These are phyloP conservation scores for Microctenopoma stevenorrisi DNA, from an alignment of 2,797 vertebrate genomes.

Conservation along the genomic window DNA sequence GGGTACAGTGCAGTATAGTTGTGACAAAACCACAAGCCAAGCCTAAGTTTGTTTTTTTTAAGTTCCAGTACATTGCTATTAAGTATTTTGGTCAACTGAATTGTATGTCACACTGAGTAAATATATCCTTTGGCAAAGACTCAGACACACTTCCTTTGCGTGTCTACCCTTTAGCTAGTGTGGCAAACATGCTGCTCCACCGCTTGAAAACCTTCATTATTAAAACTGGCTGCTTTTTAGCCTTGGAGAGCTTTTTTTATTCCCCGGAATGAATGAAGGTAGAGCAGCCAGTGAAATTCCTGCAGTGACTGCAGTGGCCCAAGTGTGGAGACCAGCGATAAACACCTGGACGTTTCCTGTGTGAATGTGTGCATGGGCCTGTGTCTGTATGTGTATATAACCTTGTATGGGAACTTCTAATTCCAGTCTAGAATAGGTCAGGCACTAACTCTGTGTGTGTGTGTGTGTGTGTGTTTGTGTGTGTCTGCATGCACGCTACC, in stretches of 20 bases:
- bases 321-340: constrained; percentile 69
- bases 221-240: constrained; percentile 49
- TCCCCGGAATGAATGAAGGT: constrained; percentile 51
- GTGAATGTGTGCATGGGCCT: constrained; percentile 8
- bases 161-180: constrained; percentile 33
- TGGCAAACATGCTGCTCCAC: constrained; percentile 65
- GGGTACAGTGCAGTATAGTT: too few species aligned
- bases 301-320: constrained; percentile 30
- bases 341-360: constrained; percentile 43
- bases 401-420: constrained; percentile 40
- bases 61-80: not conserved
- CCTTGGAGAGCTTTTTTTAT: constrained; percentile 35
- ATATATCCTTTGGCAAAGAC: constrained; percentile 21
- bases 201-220: constrained; percentile 44
- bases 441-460: constrained; percentile 5
- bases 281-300: constrained; percentile 36
- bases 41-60: not conserved
- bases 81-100: not conserved
- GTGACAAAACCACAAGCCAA: too few species aligned
- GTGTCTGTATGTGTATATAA: constrained; percentile 19
- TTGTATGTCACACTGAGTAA: constrained; percentile 9
- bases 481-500: not conserved
- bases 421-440: constrained; percentile 41
- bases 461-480: constrained; percentile 9
- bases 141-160: constrained; percentile 5